Percentiles rank a stretch among this genome's conserved stretches.
Evolutionary conservation across 2,797 vertebrate genomes (phyloP).

Genomic region (Sebastes nivosus): DNA sequence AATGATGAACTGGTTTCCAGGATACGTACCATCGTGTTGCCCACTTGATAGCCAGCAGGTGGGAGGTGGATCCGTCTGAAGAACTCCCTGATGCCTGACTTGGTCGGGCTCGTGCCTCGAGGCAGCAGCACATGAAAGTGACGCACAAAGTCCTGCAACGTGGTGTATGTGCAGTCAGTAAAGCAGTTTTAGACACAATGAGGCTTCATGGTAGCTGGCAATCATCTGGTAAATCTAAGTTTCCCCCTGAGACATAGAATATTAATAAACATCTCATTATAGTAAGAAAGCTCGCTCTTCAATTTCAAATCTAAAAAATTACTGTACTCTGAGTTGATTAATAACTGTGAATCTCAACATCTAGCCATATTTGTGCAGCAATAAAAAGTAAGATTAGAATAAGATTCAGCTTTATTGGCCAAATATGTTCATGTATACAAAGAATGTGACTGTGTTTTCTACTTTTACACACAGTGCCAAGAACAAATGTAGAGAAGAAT

Average conservation of each 20-base stretch:
- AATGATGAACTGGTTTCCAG: neutral
- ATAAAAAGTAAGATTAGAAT: neutral
- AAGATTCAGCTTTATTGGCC: neutral
- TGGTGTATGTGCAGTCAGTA: neutral
- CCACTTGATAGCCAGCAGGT: slow-evolving; percentile 93
- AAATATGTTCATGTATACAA: neutral
- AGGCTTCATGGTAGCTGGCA: neutral
- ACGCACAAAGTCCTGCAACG: slow-evolving; percentile 90
- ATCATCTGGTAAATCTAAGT: too few relatives aligned
- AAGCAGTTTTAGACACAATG: neutral
- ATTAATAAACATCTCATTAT: neutral
- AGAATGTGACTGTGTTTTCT: neutral
- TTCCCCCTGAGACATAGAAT: neutral
- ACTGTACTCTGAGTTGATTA: neutral
- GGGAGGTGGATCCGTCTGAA: slow-evolving; percentile 87
- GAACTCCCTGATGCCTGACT: slow-evolving; percentile 89
- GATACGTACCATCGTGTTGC: slow-evolving; percentile 89
- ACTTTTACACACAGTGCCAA: neutral
- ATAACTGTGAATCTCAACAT: neutral
- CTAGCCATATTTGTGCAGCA: neutral
- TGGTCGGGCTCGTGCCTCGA: slow-evolving; percentile 83
- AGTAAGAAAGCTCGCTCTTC: neutral
- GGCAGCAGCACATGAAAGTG: slow-evolving; percentile 94
- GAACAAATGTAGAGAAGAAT: neutral
- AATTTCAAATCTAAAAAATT: neutral